Evolutionary conservation across 1,140 invertebrate genomes (phyloP).

Genomic region (Drosophila tropicalis): DNA sequence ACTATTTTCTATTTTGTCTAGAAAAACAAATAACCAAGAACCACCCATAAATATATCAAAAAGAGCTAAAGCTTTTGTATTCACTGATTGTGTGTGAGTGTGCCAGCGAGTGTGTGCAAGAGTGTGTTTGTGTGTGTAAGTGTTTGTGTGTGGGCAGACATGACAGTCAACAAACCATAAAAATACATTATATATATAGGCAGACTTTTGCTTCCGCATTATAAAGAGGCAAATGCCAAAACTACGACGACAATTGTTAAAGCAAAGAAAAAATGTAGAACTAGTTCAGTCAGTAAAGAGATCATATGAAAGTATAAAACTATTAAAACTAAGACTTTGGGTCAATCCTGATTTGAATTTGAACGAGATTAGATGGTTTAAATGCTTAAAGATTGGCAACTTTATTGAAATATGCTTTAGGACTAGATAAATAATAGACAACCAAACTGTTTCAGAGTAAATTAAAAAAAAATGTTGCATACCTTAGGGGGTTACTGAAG

Average conservation of each 20-base stretch:
- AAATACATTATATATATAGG: constrained; percentile 35
- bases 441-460: too few species aligned
- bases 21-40: constrained; percentile 37
- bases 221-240: constrained; percentile 29
- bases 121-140: constrained; percentile 9
- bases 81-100: neutral
- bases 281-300: neutral
- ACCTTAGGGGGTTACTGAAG: too few species aligned
- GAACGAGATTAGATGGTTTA: too few species aligned
- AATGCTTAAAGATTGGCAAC: too few species aligned
- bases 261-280: neutral
- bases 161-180: constrained; percentile 14
- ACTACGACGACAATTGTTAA: constrained; percentile 4
- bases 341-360: too few species aligned
- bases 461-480: too few species aligned
- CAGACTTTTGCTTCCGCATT: constrained; percentile 53
- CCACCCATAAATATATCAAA: constrained; percentile 48
- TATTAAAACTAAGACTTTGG: too few species aligned
- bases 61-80: constrained; percentile 16
- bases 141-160: constrained; percentile 12
- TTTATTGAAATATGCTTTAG: too few species aligned
- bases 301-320: too few species aligned
- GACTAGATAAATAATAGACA: too few species aligned
- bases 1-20: constrained; percentile 29
- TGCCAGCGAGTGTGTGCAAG: neutral